Conservation (phyloP, 2,888 invertebrate genomes). For the Diaperis boleti region DNA sequence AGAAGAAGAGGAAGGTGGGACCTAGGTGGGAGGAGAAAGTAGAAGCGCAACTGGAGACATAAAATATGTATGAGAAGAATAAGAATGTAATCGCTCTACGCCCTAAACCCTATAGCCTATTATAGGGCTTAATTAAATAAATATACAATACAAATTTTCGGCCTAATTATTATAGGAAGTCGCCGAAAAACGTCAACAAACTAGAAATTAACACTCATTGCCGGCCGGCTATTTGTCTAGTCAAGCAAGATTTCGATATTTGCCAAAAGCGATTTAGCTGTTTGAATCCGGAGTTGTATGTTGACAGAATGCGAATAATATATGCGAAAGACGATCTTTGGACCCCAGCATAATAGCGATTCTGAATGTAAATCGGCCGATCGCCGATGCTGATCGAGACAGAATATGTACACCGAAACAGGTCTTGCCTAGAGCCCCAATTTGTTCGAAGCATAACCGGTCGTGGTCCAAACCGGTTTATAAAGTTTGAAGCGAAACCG, state of each 20-base stretch:
- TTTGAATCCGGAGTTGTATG: conserved; percentile 26
- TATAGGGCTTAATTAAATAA: no score
- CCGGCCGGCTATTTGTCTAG: not conserved
- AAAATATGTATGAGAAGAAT: no score
- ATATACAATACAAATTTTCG: no score
- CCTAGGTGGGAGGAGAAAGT: no score
- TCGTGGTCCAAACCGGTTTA: not conserved
- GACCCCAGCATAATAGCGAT: conserved; percentile 29
- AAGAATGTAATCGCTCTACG: no score
- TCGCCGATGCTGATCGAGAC: conserved; percentile 18
- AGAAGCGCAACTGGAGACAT: no score
- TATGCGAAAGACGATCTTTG: conserved; percentile 31
- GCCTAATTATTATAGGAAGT: not conserved
- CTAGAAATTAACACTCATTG: conserved; percentile 17
- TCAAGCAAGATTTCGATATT: conserved; percentile 27
- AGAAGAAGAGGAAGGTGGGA: no score
- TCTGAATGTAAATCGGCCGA: conserved; percentile 31
- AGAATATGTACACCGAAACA: conserved; percentile 12
- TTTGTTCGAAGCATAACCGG: no score
- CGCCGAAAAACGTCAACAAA: conserved; percentile 3
- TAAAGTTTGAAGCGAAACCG: not conserved
- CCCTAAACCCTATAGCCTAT: no score
- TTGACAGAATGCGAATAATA: conserved; percentile 32
- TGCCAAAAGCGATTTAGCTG: conserved; percentile 25
- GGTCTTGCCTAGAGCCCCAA: conserved; percentile 2